Evolutionary conservation across 2,113 vertebrate genomes (phyloP).

Genomic region (Oriolus oriolus): DNA sequence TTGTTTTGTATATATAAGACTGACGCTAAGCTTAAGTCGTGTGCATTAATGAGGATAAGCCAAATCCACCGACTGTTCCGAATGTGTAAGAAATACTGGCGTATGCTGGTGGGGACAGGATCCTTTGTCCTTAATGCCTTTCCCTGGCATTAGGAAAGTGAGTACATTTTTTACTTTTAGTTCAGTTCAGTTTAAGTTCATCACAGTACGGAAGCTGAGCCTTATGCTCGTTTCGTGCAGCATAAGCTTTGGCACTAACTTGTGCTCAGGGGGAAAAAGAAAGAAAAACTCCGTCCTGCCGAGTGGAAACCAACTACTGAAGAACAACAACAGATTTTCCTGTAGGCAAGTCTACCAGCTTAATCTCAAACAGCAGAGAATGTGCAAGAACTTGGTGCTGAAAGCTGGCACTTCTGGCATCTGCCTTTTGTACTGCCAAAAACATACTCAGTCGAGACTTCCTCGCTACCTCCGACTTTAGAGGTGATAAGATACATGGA

Average conservation of each 20-base stretch:
- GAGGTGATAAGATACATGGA: not conserved
- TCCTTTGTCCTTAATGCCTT: not conserved
- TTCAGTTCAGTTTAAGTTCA: not conserved
- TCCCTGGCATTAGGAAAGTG: not conserved
- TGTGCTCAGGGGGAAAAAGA: not conserved
- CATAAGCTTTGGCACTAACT: not conserved
- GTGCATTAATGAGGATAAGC: not conserved
- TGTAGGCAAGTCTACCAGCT: not conserved
- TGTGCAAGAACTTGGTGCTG: not conserved
- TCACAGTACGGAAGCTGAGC: not conserved
- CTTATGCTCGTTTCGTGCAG: not conserved
- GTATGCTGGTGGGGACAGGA: not conserved
- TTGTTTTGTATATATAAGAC: not conserved
- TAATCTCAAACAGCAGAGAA: not conserved
- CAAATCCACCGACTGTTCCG: not conserved
- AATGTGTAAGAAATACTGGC: fast-evolving
- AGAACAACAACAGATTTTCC: not conserved
- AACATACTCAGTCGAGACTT: not conserved
- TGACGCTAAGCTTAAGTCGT: not conserved
- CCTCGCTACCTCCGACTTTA: not conserved
- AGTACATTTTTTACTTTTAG: not conserved
- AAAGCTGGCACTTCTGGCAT: not conserved
- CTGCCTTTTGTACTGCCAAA: not conserved
- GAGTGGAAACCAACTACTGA: not conserved
- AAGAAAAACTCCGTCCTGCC: not conserved